These are phyloP conservation scores for Odobenus rosmarus DNA, from an alignment of 2,113 vertebrate genomes.

Conservation along the genomic window DNA sequence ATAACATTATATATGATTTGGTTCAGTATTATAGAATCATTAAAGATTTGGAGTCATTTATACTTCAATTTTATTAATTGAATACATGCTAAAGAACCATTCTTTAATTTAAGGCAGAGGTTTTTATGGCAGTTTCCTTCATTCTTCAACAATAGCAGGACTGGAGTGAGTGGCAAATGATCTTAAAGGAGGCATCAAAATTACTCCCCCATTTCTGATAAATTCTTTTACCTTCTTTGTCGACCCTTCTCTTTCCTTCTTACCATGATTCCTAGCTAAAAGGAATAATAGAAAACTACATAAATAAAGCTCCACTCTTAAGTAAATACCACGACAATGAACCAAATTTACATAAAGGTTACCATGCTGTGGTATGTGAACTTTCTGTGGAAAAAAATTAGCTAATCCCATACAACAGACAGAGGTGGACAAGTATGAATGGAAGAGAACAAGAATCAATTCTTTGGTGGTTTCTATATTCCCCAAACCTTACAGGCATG, in stretches of 20 bases:
- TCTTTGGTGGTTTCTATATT: background rate
- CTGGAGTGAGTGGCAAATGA: background rate
- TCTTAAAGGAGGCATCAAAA: background rate
- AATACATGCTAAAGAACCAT: background rate
- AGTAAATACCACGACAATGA: background rate
- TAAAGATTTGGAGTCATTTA: slow-evolving; percentile 15
- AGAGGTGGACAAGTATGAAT: background rate
- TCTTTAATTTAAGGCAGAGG: background rate
- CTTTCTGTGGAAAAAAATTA: background rate
- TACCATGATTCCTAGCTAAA: background rate
- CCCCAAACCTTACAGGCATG: background rate
- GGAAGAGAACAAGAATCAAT: background rate
- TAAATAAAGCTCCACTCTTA: slow-evolving; percentile 3
- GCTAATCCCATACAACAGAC: background rate
- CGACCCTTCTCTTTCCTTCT: background rate
- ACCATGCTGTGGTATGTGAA: background rate
- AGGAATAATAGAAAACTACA: background rate
- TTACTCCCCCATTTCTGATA: background rate
- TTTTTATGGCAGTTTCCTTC: background rate
- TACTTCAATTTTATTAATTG: background rate
- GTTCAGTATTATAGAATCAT: background rate
- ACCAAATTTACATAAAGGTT: background rate
- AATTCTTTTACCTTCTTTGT: background rate
- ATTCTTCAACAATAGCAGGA: background rate
- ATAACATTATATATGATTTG: background rate